phyloP scores from a whole-genome alignment of 2,888 invertebrate genomes.

The Ormyrus labotus region DNA sequence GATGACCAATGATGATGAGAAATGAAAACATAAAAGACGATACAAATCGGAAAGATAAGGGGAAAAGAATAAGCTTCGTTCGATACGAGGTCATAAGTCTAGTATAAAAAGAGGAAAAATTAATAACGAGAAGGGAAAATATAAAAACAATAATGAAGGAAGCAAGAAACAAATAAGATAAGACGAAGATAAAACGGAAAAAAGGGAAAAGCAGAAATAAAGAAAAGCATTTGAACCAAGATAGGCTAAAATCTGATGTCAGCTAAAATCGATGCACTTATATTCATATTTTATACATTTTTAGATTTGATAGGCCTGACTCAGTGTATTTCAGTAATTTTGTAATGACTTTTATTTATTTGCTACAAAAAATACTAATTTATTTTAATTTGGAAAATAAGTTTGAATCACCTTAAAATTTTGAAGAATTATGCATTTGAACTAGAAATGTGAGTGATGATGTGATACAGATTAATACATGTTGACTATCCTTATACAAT shows the following conservation, averaged over 20 bases:
- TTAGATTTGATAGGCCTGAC: too few relatives aligned
- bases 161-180: constrained; percentile 38
- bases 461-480: too few relatives aligned
- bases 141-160: constrained; percentile 13
- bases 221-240: constrained; percentile 19
- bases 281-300: too few relatives aligned
- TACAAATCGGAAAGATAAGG: constrained; percentile 39
- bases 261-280: constrained; percentile 15
- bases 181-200: constrained; percentile 5
- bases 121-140: constrained; percentile 43
- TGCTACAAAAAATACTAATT: too few relatives aligned
- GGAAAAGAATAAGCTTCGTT: constrained; percentile 16
- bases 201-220: not conserved
- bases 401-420: too few relatives aligned
- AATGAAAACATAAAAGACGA: constrained; percentile 51
- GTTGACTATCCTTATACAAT: too few relatives aligned
- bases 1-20: constrained; percentile 52
- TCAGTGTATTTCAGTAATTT: too few relatives aligned
- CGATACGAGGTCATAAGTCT: constrained; percentile 52
- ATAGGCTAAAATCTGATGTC: not conserved
- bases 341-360: too few relatives aligned
- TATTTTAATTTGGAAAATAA: too few relatives aligned
- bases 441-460: too few relatives aligned
- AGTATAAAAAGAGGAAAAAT: constrained; percentile 42
- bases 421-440: too few relatives aligned